Percentiles rank a stretch among this genome's conserved stretches.
These are phyloP conservation scores for Piezodorus guildinii DNA, from an alignment of 1,140 invertebrate species.

Conservation along the genomic window DNA sequence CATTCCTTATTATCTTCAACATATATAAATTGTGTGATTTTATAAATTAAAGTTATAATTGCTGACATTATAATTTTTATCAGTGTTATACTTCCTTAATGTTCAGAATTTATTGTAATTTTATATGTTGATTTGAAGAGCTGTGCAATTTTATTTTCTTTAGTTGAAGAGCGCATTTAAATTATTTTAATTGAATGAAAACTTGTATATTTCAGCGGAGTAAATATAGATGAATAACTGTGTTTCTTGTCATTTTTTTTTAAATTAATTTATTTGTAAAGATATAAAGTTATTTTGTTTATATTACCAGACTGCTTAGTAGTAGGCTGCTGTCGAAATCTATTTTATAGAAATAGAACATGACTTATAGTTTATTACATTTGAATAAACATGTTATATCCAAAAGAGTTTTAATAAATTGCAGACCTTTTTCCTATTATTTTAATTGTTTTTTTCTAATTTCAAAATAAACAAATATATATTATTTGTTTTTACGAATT, in stretches of 20 bases:
- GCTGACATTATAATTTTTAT: slow-evolving; percentile 11
- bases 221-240: background rate
- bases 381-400: slow-evolving; percentile 13
- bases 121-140: slow-evolving; percentile 1
- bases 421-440: background rate
- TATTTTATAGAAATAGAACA: slow-evolving; percentile 13
- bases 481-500: no score
- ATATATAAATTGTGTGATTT: no score
- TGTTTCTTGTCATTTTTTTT: slow-evolving; percentile 13
- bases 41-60: background rate
- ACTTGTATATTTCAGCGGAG: background rate
- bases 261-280: slow-evolving; percentile 16
- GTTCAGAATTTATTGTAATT: slow-evolving; percentile 15
- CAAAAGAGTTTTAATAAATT: background rate
- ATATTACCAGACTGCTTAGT: slow-evolving; percentile 15
- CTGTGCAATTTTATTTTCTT: slow-evolving; percentile 8
- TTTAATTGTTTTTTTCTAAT: background rate
- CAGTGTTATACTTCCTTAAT: slow-evolving; percentile 4
- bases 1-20: background rate
- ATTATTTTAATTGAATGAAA: slow-evolving; percentile 8
- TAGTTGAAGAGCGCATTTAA: background rate
- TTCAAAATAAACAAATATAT: no score
- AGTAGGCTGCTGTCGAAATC: slow-evolving; percentile 1
- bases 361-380: slow-evolving; percentile 11
- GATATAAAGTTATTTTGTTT: slow-evolving; percentile 11